Evolutionary conservation across 1,140 invertebrate species (phyloP).

Genomic region (Trichonephila inaurata): DNA sequence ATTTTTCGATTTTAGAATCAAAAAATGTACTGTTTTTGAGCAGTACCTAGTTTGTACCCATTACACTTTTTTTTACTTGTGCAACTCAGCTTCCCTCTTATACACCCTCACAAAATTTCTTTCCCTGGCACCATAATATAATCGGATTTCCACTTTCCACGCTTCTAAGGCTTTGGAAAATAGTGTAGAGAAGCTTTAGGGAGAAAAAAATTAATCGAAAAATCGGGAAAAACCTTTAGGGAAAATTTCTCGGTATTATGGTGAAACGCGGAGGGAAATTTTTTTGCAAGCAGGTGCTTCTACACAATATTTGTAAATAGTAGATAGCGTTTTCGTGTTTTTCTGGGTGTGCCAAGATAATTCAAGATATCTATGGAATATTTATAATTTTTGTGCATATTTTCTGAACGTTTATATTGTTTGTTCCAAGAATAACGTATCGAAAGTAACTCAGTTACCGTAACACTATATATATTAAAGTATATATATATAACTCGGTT

Average conservation of each 20-base stretch:
- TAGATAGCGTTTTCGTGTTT: background rate
- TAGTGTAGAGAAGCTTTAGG: background rate
- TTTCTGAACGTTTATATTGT: too few relatives aligned
- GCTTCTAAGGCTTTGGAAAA: background rate
- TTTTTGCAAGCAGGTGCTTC: background rate
- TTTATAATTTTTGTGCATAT: too few relatives aligned
- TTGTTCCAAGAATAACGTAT: too few relatives aligned
- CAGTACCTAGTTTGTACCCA: too few relatives aligned
- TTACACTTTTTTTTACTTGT: too few relatives aligned
- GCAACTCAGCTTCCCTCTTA: too few relatives aligned
- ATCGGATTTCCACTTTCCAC: background rate
- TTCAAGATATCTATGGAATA: too few relatives aligned
- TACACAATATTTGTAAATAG: background rate
- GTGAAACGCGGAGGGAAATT: background rate
- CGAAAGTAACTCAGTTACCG: too few relatives aligned
- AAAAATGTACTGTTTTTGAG: too few relatives aligned
- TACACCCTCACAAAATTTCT: background rate
- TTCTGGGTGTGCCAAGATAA: background rate
- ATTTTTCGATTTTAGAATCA: too few relatives aligned
- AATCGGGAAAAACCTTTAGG: background rate
- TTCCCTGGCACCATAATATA: background rate
- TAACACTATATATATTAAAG: too few relatives aligned
- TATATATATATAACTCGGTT: too few relatives aligned
- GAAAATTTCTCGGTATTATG: background rate
- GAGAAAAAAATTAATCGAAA: background rate